These are phyloP conservation scores for Zaprionus tsacasi DNA, from an alignment of 1,140 invertebrate genomes.

Conservation along the genomic window DNA sequence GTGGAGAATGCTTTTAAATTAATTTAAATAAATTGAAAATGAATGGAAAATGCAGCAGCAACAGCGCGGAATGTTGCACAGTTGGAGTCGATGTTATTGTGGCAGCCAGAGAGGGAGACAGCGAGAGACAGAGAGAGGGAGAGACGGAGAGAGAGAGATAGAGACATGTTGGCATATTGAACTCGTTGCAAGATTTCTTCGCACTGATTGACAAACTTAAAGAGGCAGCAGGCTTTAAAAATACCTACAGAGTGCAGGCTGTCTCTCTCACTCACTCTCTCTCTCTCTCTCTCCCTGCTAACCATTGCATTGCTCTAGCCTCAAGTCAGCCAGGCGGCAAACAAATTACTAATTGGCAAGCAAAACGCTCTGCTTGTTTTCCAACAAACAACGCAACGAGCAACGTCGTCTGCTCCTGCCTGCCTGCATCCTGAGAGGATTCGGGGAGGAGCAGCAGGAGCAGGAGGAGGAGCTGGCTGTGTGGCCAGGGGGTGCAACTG, in stretches of 20 bases:
- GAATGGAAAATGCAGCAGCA: slow-evolving; percentile 37
- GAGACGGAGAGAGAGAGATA: not conserved
- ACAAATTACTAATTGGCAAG: slow-evolving; percentile 82
- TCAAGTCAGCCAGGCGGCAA: slow-evolving; percentile 54
- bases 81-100: slow-evolving; percentile 29
- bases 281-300: not conserved
- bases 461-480: not conserved
- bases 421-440: not conserved
- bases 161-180: not conserved
- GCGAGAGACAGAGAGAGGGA: not conserved
- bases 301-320: slow-evolving; percentile 3
- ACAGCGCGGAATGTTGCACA: slow-evolving; percentile 10
- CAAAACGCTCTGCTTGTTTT: slow-evolving; percentile 80
- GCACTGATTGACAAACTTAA: not conserved
- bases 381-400: slow-evolving; percentile 59
- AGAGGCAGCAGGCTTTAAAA: slow-evolving; percentile 1
- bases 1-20: slow-evolving; percentile 52
- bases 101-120: not conserved
- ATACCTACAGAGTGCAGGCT: not conserved
- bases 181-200: not conserved
- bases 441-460: too few species aligned
- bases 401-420: slow-evolving; percentile 25
- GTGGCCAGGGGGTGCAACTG: slow-evolving; percentile 10
- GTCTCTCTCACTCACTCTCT: not conserved
- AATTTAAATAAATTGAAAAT: slow-evolving; percentile 72